Percentiles rank a stretch among this genome's conserved stretches.
phyloP scores from a whole-genome alignment of 2,797 vertebrate species.

The Sebastes reedi region DNA sequence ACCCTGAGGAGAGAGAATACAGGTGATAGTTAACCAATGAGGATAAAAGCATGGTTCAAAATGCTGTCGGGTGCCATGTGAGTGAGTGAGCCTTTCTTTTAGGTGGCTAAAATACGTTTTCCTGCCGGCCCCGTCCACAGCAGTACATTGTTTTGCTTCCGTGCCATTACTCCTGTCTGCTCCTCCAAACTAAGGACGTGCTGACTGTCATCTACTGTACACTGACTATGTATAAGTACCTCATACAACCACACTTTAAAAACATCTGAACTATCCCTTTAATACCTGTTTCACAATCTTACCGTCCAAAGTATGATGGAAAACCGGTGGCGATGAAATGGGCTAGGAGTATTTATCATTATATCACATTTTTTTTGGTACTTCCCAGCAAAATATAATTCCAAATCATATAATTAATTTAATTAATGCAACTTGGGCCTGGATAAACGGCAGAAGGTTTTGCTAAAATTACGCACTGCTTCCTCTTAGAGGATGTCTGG shows the following conservation, averaged over 20 bases:
- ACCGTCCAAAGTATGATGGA: neutral
- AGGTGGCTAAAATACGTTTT: no score
- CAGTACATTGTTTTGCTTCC: no score
- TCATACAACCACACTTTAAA: no score
- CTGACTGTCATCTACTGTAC: no score
- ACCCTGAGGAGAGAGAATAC: constrained; percentile 79
- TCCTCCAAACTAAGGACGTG: no score
- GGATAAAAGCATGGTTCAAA: neutral
- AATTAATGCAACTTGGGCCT: neutral
- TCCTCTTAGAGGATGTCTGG: no score
- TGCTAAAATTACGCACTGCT: fast-evolving
- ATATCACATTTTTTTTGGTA: neutral
- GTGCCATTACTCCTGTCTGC: fast-evolving
- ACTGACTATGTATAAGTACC: no score
- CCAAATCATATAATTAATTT: neutral
- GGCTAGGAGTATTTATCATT: neutral
- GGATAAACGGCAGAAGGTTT: neutral
- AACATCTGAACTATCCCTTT: no score
- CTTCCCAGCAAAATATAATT: neutral
- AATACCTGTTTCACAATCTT: neutral
- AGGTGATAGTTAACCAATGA: constrained; percentile 1
- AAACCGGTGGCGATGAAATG: neutral
- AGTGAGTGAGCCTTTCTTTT: no score
- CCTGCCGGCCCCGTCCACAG: no score
- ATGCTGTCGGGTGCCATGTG: neutral